These are phyloP conservation scores for Mythimna loreyi DNA, from an alignment of 2,888 invertebrate genomes.

Conservation along the genomic window DNA sequence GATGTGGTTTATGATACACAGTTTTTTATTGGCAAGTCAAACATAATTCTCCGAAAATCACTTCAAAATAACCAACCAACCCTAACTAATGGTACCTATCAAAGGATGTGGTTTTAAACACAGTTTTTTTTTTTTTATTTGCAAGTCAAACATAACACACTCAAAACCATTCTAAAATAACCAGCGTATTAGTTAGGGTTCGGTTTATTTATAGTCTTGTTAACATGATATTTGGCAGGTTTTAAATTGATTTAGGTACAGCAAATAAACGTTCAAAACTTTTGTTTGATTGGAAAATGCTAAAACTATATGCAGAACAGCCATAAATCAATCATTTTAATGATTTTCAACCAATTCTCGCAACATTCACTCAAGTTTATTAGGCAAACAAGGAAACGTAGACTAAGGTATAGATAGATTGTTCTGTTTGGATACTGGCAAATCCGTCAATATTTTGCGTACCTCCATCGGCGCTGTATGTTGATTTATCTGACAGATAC, in stretches of 20 bases:
- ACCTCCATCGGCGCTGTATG: constrained; percentile 42
- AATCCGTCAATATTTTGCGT: constrained; percentile 53
- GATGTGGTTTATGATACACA: no score
- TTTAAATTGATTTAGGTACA: background rate
- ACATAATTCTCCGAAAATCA: no score
- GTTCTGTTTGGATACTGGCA: constrained; percentile 19
- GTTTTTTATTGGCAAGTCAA: no score
- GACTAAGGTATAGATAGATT: constrained; percentile 12
- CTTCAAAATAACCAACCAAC: background rate
- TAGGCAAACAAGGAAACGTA: constrained; percentile 53
- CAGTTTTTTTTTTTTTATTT: no score
- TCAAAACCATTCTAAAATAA: background rate
- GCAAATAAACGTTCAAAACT: constrained; percentile 16
- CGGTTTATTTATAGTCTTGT: background rate
- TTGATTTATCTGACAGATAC: constrained; percentile 66
- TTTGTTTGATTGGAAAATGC: constrained; percentile 22
- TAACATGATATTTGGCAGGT: background rate
- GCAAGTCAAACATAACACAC: no score
- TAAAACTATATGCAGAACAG: constrained; percentile 36
- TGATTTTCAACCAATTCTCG: constrained; percentile 23
- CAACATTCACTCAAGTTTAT: constrained; percentile 52
- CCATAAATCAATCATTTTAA: constrained; percentile 51
- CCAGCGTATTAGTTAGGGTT: background rate
- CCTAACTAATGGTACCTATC: no score
- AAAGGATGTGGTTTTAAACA: no score